Evolutionary conservation across 1,140 invertebrate species (phyloP), one percentile per base, ranked within the genome.

Genomic region (Lineus longissimus): DNA sequence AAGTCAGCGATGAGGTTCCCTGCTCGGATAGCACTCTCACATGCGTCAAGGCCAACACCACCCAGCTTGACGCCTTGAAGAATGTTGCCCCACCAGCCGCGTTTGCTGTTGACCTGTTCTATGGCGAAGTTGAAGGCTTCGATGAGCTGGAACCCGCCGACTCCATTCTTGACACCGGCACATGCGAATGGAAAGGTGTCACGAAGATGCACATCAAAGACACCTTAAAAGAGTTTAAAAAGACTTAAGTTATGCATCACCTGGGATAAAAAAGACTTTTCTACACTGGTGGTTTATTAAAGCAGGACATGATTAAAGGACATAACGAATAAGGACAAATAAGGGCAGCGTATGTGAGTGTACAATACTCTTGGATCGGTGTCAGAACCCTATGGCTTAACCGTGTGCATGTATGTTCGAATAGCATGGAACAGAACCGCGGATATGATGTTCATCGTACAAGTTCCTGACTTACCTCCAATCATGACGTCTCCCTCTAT

Each of bases 61-160:
- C 78, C 78, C 17, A 80, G 67, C 45, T 66, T 71, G 1, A 75
- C 67, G 9, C 76, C 71, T 1, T 62, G 67, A 31, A 80, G 62
- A 29, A 72, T 71, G 55, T 73, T 62, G 9, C 63, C 60, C 61
- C 77, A 78, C 36, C 59, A 62, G 17, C 78, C 76, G 13, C 70
- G 29, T 45, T 77, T 74, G 22, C 65, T 65, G 59, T 80, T 80
- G 2, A 80, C 74, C 56, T 70, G 58, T 2, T 70, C 55, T 2
- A 80, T 64, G 55, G 78, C 78, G 61, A 70, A 79, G 47, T 76
- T 69, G 63, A 80, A 79, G 1, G 78, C 76, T 62, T 80, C 78
- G 13, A 76, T 61, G 7, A 78, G 72, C 60, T 78, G 76, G 61
- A 75, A 77, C 2, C 78, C 78, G 62, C 72, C 69, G 13, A 71